phyloP scores from a whole-genome alignment of 2,797 vertebrate species.

The Thaleichthys pacificus region DNA sequence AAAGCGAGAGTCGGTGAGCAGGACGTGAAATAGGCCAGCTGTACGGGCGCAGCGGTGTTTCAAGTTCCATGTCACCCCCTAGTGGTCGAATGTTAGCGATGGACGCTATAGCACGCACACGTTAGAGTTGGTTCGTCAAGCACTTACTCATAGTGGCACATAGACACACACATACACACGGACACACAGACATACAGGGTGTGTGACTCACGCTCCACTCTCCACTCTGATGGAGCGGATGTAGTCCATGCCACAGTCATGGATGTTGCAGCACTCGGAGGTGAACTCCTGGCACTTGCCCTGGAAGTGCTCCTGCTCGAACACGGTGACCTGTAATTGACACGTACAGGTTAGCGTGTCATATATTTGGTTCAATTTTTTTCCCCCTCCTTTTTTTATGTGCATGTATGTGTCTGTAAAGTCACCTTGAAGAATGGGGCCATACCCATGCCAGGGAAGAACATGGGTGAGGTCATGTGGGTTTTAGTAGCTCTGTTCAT shows the following conservation, averaged over 20 bases:
- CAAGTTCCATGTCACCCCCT: background rate
- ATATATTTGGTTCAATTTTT: background rate
- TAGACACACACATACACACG: conserved; percentile 9
- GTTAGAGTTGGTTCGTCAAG: conserved; percentile 25
- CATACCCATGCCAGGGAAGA: conserved; percentile 49
- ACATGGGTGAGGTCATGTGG: conserved; percentile 48
- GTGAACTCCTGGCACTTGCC: conserved; percentile 69
- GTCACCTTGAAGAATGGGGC: conserved; percentile 65
- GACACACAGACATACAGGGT: conserved; percentile 28
- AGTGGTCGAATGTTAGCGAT: background rate
- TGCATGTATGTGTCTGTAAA: background rate
- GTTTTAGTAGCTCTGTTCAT: conserved; percentile 58
- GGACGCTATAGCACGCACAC: conserved; percentile 17
- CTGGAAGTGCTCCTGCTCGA: conserved; percentile 72
- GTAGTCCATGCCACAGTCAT: conserved; percentile 70
- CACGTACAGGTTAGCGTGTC: background rate
- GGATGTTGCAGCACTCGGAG: conserved; percentile 70
- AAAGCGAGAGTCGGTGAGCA: background rate
- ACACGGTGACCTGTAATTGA: conserved; percentile 62
- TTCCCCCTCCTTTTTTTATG: background rate
- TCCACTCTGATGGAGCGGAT: conserved; percentile 72
- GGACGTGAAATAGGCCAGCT: background rate
- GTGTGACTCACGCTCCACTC: conserved; percentile 73
- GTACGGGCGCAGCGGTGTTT: background rate
- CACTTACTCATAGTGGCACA: conserved; percentile 48